Conservation (phyloP, 2,113 vertebrate genomes). For the Otus sunia region DNA sequence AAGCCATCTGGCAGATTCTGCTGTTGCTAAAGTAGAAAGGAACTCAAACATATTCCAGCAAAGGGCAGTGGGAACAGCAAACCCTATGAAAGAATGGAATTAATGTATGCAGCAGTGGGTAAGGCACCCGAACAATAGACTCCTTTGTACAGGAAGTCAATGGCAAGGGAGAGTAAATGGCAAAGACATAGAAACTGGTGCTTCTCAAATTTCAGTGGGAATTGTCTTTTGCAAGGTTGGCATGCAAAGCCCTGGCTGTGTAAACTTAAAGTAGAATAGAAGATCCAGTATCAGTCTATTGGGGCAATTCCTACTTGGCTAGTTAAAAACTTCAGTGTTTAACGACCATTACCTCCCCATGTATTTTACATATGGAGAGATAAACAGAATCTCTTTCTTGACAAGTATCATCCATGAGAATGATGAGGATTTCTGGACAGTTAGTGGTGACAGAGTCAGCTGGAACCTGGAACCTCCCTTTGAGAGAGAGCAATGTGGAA, state of each 20-base stretch:
- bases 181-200: neutral
- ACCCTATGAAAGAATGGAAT: neutral
- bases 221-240: neutral
- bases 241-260: neutral
- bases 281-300: neutral
- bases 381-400: neutral
- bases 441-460: neutral
- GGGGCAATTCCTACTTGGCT: neutral
- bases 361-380: neutral
- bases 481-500: neutral
- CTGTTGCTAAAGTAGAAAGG: neutral
- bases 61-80: constrained; percentile 1
- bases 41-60: neutral
- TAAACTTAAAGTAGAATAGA: neutral
- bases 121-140: neutral
- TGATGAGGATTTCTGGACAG: neutral
- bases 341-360: neutral
- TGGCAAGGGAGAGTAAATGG: neutral
- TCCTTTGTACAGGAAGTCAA: constrained; percentile 4
- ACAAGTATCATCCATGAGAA: neutral
- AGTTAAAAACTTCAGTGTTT: neutral
- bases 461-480: neutral
- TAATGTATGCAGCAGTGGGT: neutral
- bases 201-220: constrained; percentile 7
- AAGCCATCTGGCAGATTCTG: neutral